Percentiles rank a stretch among this genome's conserved stretches.
Conservation (phyloP, 2,113 vertebrate genomes). For the Micronisus gabar region DNA sequence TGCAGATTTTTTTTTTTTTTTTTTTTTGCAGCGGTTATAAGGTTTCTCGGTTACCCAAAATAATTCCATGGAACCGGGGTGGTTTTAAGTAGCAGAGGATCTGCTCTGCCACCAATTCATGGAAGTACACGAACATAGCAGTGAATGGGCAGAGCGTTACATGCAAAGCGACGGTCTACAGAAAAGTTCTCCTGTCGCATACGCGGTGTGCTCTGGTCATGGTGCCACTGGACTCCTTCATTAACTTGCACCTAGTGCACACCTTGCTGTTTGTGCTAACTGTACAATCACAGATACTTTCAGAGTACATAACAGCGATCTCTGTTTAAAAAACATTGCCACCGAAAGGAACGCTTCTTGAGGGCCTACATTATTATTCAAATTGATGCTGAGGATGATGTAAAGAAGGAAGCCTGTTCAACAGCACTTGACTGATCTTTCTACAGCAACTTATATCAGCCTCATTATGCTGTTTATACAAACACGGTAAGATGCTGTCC, state of each 20-base stretch:
- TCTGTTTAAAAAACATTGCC: constrained; percentile 29
- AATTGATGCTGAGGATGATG: constrained; percentile 55
- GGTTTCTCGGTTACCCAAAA: background rate
- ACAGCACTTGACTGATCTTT: constrained; percentile 60
- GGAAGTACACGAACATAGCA: background rate
- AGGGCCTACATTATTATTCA: constrained; percentile 60
- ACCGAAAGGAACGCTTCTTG: constrained; percentile 1
- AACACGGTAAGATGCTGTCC: constrained; percentile 10
- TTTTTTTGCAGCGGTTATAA: background rate
- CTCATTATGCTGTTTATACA: constrained; percentile 59
- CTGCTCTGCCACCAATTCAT: accelerated
- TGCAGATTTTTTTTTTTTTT: background rate
- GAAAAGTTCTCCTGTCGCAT: background rate
- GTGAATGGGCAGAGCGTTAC: background rate
- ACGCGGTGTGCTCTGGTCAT: accelerated
- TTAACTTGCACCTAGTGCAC: background rate
- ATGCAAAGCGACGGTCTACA: background rate
- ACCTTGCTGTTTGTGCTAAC: background rate
- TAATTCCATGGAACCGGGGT: background rate
- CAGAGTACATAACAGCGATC: background rate
- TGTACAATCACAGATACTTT: background rate
- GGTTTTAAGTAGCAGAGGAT: background rate
- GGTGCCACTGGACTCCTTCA: background rate
- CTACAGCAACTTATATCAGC: constrained; percentile 14
- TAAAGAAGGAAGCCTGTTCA: constrained; percentile 52